Conservation (phyloP, 92 coral and sea anemone species). For the Ricordea florida region DNA sequence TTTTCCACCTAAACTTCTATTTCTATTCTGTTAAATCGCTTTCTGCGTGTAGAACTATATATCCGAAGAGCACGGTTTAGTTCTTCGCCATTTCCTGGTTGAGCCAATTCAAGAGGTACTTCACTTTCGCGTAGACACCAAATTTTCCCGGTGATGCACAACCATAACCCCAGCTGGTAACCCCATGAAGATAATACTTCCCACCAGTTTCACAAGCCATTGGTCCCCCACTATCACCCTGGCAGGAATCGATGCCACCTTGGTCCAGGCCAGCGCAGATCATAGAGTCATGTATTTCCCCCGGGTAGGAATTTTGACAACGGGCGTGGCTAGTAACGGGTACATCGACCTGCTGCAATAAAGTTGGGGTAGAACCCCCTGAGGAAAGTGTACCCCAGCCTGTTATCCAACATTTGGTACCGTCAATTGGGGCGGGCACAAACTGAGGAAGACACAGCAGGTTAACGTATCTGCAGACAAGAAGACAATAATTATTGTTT, state of each 20-base stretch:
- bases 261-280: not conserved
- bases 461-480: no score
- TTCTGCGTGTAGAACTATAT: no score
- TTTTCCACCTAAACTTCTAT: no score
- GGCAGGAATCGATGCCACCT: not conserved
- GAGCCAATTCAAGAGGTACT: not conserved
- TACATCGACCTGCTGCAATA: not conserved
- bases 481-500: no score
- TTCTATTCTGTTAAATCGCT: no score
- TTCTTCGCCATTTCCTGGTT: not conserved
- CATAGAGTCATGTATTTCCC: not conserved
- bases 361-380: not conserved
- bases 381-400: not conserved
- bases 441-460: no score
- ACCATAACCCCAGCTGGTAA: not conserved
- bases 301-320: not conserved
- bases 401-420: not conserved
- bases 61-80: no score
- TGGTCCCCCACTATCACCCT: constrained; percentile 1
- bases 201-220: not conserved
- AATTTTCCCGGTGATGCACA: not conserved
- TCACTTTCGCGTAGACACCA: constrained; percentile 2
- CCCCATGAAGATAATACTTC: not conserved
- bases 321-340: not conserved
- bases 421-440: no score